Base-by-base conservation (phyloP, 2,888 invertebrate species). In the Tillus elongatus region DNA sequence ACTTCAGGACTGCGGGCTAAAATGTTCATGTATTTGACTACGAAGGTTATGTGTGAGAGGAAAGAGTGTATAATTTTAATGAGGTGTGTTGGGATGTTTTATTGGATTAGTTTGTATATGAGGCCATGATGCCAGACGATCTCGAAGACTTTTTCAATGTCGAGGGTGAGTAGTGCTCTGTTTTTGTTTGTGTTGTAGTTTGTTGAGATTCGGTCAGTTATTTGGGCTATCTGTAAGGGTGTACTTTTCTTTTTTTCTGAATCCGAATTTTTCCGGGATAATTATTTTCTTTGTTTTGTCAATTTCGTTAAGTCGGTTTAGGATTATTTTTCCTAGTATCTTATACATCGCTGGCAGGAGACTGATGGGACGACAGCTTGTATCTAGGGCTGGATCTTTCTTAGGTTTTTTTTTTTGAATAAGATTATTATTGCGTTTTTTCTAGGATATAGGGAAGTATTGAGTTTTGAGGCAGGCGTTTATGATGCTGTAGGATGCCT, bases 361-460 rank as follows among this genome's bases (percentile, higher is more conserved):
- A 26, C 48, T 50, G 6, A 50, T 51, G 2, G 48, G 49, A 26
- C 51, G 9, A 27, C 49, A 50, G 29, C 37, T 51, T 24, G 32
- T 24, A 4, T 46, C 43, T 3, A 33, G 16, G 3, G 29, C 39
- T 6, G 15, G 33, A 11, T 44, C 37, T 39, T 49, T 47, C 2
- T 40, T 41, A 2, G 45, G 50, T n/a, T n/a, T n/a, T n/a, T n/a
- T 45, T 50, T 50, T 1, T 15, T 39, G 9, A 49, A 40, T 1
- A 45, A 40, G n/a, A 47, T 26, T 4, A 50, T 35, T 27, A 36
- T 41, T 2, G 48, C 52, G 9, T n/a, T 33, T 30, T 46, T 49
- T 49, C 50, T 47, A 51, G 1, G 2, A 1, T 1, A n/a, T 35
- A 4, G 51, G 49, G 31, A 47, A 52, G 33, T 49, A 37, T 1